These are phyloP conservation scores for Enteromius anoplus DNA, from an alignment of 2,797 vertebrate species.

Conservation along the genomic window DNA sequence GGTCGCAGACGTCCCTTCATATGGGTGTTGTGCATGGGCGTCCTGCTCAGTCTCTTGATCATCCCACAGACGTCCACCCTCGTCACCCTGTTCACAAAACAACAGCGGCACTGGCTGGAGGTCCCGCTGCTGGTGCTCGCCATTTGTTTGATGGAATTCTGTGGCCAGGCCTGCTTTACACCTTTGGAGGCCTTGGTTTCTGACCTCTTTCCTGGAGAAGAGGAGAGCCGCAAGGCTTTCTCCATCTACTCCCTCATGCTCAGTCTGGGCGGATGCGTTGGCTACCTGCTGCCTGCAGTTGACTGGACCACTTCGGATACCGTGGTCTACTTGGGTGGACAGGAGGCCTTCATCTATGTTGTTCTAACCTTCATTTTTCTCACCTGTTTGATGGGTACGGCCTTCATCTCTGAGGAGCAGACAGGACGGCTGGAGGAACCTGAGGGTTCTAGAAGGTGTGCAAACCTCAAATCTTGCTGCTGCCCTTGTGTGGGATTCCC, in stretches of 20 bases:
- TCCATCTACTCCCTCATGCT: slow-evolving; percentile 85
- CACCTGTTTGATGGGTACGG: slow-evolving; percentile 76
- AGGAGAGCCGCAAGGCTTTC: slow-evolving; percentile 82
- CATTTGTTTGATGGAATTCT: slow-evolving; percentile 83
- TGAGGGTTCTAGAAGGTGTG: not conserved
- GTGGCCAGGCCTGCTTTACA: slow-evolving; percentile 85
- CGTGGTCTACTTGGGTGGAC: slow-evolving; percentile 79
- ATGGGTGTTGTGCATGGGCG: slow-evolving; percentile 81
- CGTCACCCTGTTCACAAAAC: slow-evolving; percentile 67
- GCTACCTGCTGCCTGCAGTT: slow-evolving; percentile 83
- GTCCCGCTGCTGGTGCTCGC: slow-evolving; percentile 80
- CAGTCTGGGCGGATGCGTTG: slow-evolving; percentile 86
- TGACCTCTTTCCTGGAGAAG: slow-evolving; percentile 83
- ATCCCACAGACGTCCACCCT: slow-evolving; percentile 78
- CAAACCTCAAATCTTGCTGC: slow-evolving; percentile 40
- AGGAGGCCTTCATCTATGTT: slow-evolving; percentile 81
- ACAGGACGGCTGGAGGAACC: slow-evolving; percentile 11
- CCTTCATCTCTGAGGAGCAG: slow-evolving; percentile 78
- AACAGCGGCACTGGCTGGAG: slow-evolving; percentile 66
- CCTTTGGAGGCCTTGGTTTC: slow-evolving; percentile 85
- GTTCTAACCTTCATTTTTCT: slow-evolving; percentile 82
- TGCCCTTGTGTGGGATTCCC: slow-evolving; percentile 50
- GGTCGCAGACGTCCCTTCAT: slow-evolving; percentile 87
- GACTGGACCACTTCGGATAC: slow-evolving; percentile 80
- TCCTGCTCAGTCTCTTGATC: slow-evolving; percentile 81